phyloP scores from a whole-genome alignment of 1,140 invertebrate species.

The Venustaconcha ellipsiformis region DNA sequence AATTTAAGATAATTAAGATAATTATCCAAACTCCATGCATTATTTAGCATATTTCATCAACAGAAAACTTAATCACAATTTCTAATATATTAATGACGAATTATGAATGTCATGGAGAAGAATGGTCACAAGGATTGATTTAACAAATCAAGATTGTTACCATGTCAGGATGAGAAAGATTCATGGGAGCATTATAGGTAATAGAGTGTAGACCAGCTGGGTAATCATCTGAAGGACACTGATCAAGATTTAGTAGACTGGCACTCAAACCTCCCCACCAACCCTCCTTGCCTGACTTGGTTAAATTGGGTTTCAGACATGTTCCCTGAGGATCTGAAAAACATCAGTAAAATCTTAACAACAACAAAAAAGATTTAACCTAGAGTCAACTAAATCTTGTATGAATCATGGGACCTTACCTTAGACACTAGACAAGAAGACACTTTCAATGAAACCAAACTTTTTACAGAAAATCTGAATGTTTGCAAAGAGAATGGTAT shows the following conservation, averaged over 20 bases:
- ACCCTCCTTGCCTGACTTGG: slow-evolving; percentile 81
- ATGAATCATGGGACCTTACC: neutral
- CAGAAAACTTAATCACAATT: too few species aligned
- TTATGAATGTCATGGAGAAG: too few species aligned
- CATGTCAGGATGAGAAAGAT: slow-evolving; percentile 84
- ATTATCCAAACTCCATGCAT: too few species aligned
- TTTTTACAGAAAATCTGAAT: too few species aligned
- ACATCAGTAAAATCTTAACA: neutral
- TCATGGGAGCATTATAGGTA: slow-evolving; percentile 82
- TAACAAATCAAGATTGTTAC: slow-evolving; percentile 37
- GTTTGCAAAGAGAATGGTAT: too few species aligned
- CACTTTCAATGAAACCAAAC: neutral
- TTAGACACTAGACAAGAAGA: neutral
- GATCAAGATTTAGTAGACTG: slow-evolving; percentile 77
- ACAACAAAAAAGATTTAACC: neutral
- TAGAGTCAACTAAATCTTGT: neutral
- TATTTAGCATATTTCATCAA: too few species aligned
- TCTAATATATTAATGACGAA: too few species aligned
- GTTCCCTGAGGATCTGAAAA: slow-evolving; percentile 49
- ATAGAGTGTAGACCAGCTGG: slow-evolving; percentile 90
- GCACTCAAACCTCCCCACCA: slow-evolving; percentile 91
- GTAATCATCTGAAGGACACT: slow-evolving; percentile 84
- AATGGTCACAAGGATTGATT: too few species aligned
- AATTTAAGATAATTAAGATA: too few species aligned
- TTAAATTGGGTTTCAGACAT: slow-evolving; percentile 60